A percentile compares a stretch with the other conserved stretches of the same genome.
Evolutionary conservation across 2,113 vertebrate genomes (phyloP).

Genomic region (Trinectes maculatus): DNA sequence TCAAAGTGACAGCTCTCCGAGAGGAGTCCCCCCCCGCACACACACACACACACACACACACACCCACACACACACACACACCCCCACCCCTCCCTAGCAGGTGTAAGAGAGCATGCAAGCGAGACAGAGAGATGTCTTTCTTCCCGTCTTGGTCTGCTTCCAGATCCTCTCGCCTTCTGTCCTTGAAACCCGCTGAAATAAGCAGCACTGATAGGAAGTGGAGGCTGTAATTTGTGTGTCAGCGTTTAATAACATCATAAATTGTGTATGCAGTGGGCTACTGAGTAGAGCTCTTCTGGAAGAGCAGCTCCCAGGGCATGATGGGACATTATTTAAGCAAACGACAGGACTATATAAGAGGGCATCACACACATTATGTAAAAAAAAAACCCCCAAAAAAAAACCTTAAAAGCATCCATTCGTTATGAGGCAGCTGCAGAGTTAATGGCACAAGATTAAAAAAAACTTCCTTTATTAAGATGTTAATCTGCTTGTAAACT

Average conservation of each 20-base stretch:
- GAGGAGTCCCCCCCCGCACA: slow-evolving; percentile 2
- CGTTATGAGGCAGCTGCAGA: too few relatives aligned
- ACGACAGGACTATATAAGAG: too few relatives aligned
- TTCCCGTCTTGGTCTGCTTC: slow-evolving; percentile 60
- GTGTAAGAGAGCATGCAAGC: slow-evolving; percentile 62
- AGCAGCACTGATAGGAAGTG: slow-evolving; percentile 32
- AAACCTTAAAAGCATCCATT: not conserved
- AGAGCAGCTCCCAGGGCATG: not conserved
- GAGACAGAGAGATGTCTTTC: slow-evolving; percentile 72
- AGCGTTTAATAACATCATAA: slow-evolving; percentile 53
- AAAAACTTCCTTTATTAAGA: not conserved
- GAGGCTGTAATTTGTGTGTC: slow-evolving; percentile 44
- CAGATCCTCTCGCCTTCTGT: slow-evolving; percentile 63
- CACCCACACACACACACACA: too few relatives aligned
- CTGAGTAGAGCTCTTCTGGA: slow-evolving; percentile 6
- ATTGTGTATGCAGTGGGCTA: slow-evolving; percentile 25
- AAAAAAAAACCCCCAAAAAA: not conserved
- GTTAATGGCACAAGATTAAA: too few relatives aligned
- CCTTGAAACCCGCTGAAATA: slow-evolving; percentile 56
- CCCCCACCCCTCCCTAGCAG: slow-evolving; percentile 68
- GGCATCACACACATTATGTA: too few relatives aligned
- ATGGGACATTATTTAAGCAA: not conserved
- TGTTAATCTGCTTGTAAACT: slow-evolving; percentile 6
- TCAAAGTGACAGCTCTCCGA: slow-evolving; percentile 78
- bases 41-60: too few relatives aligned